Evolutionary conservation across 2,113 vertebrate genomes (phyloP).

Genomic region (Petromus typicus): DNA sequence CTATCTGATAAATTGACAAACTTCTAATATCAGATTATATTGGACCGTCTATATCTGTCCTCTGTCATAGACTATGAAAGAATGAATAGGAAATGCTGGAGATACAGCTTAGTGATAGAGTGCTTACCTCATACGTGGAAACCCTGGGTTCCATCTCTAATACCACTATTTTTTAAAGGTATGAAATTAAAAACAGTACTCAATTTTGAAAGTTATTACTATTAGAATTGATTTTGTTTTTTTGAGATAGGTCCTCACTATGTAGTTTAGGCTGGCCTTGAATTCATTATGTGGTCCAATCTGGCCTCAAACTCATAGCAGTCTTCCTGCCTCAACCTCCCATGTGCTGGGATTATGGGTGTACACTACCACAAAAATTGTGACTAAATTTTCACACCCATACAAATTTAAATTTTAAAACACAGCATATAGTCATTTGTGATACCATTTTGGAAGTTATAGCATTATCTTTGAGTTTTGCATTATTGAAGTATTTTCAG

Average conservation of each 20-base stretch:
- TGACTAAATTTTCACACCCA: not conserved
- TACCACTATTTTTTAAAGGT: not conserved
- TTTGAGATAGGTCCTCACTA: not conserved
- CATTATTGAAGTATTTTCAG: constrained; percentile 17
- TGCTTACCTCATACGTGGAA: not conserved
- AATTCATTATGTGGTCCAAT: not conserved
- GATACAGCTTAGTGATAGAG: not conserved
- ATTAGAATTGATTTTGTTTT: not conserved
- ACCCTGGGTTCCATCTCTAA: not conserved
- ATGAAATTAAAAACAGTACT: too few species aligned
- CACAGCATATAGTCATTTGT: not conserved
- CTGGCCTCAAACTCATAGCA: not conserved
- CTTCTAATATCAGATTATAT: not conserved
- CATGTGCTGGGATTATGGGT: not conserved
- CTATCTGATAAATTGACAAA: constrained; percentile 26
- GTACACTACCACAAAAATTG: not conserved
- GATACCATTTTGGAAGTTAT: not conserved
- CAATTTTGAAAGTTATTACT: not conserved
- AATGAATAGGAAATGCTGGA: not conserved
- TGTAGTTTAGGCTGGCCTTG: not conserved
- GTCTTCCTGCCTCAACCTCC: not conserved
- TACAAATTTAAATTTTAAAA: not conserved
- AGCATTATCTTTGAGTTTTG: not conserved
- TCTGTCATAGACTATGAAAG: not conserved
- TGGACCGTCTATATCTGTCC: not conserved